These are phyloP conservation scores for Hylia prasina DNA, from an alignment of 2,113 vertebrate species.

Conservation along the genomic window DNA sequence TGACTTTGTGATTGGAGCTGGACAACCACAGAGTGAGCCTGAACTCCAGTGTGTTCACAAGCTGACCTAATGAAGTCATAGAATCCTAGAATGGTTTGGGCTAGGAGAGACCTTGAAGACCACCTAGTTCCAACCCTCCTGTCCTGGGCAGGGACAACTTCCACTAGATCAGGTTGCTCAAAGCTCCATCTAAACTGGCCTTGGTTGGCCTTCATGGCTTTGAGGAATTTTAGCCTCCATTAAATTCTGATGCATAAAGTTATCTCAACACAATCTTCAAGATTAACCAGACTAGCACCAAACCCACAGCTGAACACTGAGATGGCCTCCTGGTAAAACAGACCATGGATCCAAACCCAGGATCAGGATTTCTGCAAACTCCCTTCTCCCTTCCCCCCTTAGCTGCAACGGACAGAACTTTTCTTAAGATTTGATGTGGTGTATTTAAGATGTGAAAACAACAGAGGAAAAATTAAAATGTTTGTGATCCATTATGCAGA, in stretches of 20 bases:
- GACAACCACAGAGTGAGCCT: background rate
- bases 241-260: background rate
- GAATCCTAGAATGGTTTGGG: background rate
- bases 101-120: background rate
- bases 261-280: background rate
- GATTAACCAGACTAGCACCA: background rate
- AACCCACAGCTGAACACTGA: background rate
- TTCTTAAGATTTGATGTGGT: background rate
- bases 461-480: constrained; percentile 3
- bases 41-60: background rate
- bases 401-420: background rate
- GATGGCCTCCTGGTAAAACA: background rate
- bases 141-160: background rate
- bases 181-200: background rate
- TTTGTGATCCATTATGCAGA: constrained; percentile 29
- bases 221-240: background rate
- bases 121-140: background rate
- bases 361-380: background rate
- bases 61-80: background rate
- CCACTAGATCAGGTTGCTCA: background rate
- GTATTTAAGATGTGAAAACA: background rate
- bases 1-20: background rate
- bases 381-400: background rate
- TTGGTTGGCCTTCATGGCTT: background rate
- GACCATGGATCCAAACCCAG: background rate